Percentiles rank a stretch among this genome's conserved stretches.
Conservation (phyloP, 2,888 invertebrate genomes). For the Hybos culiciformis region DNA sequence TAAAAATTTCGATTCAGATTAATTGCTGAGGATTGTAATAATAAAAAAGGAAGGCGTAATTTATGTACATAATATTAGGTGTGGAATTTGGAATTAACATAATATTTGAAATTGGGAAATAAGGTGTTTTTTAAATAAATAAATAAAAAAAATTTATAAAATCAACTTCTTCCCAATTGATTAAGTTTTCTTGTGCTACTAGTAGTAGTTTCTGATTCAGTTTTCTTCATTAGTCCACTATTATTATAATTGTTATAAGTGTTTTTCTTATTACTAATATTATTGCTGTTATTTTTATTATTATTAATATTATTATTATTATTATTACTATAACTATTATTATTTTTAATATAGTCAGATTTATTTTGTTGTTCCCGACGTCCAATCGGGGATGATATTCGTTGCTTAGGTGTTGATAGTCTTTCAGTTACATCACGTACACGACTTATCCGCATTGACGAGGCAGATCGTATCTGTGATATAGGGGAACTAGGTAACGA, state of each 20-base stretch:
- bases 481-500: slow-evolving; percentile 35
- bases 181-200: too few species aligned
- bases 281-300: neutral
- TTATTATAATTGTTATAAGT: neutral
- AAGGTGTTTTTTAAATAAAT: too few species aligned
- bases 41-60: too few species aligned
- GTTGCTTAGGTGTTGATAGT: slow-evolving; percentile 31
- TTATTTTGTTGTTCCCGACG: slow-evolving; percentile 9
- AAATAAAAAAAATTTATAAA: neutral
- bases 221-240: neutral
- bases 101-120: too few species aligned
- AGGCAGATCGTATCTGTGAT: slow-evolving; percentile 19
- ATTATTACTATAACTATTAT: neutral
- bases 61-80: too few species aligned
- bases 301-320: neutral
- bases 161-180: slow-evolving; percentile 1
- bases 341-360: neutral
- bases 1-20: too few species aligned
- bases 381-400: slow-evolving; percentile 9
- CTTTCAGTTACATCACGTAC: slow-evolving; percentile 36
- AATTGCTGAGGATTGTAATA: too few species aligned
- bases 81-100: too few species aligned
- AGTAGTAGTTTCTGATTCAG: too few species aligned
- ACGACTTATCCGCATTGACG: slow-evolving; percentile 36
- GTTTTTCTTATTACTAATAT: neutral